Conservation (phyloP, 2,888 invertebrate genomes). For the Drosophila mercatorum region DNA sequence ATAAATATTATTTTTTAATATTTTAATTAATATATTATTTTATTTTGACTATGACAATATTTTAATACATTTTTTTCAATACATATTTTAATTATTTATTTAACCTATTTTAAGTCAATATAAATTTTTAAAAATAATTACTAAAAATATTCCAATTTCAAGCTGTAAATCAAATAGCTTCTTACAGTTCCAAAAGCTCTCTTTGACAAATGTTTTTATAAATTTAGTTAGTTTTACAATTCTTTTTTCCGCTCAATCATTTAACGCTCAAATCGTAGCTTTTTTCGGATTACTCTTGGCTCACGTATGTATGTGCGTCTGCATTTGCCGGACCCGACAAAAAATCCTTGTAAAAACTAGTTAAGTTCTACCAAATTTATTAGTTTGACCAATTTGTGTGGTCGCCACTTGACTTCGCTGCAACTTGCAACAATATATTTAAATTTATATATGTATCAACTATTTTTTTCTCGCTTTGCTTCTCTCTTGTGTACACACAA, state of each 20-base stretch:
- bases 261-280: neutral
- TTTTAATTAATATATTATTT: too few relatives aligned
- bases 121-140: too few relatives aligned
- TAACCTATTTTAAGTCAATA: too few relatives aligned
- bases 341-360: slow-evolving; percentile 26
- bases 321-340: neutral
- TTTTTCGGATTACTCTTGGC: slow-evolving; percentile 6
- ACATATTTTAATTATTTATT: too few relatives aligned
- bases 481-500: slow-evolving; percentile 19
- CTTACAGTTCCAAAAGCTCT: too few relatives aligned
- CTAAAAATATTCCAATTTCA: too few relatives aligned
- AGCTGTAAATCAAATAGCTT: neutral
- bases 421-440: slow-evolving; percentile 52
- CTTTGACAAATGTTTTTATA: neutral
- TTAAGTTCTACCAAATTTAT: slow-evolving; percentile 45
- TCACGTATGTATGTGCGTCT: neutral
- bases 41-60: too few relatives aligned
- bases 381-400: slow-evolving; percentile 59
- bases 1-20: too few relatives aligned
- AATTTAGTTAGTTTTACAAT: neutral
- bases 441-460: slow-evolving; percentile 27
- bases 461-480: neutral
- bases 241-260: neutral
- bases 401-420: slow-evolving; percentile 47
- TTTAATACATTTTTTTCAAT: too few relatives aligned